Evolutionary conservation across 2,797 vertebrate genomes (phyloP).

Genomic region (Manis pentadactyla): DNA sequence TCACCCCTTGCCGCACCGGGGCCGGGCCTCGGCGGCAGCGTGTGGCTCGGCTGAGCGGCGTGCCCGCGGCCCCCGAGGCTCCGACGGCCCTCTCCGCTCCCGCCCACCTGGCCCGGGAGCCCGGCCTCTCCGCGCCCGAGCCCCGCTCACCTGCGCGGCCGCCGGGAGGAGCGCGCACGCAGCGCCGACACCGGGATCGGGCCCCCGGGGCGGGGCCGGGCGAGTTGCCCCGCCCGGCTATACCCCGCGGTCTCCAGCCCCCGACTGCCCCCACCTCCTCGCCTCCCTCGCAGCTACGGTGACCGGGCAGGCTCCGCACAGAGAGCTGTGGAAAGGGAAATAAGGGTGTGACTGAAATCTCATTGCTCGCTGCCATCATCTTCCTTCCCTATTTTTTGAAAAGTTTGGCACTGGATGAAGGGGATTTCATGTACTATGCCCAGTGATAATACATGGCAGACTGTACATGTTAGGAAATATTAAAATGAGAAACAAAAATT

Average conservation of each 20-base stretch:
- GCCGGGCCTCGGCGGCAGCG: neutral
- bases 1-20: neutral
- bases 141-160: slow-evolving; percentile 63
- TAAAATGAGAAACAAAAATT: slow-evolving; percentile 39
- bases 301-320: too few species aligned
- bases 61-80: fast-evolving
- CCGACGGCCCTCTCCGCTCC: fast-evolving
- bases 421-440: neutral
- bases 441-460: neutral
- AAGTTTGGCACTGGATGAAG: neutral
- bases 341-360: neutral
- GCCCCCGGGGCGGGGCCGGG: slow-evolving; percentile 28
- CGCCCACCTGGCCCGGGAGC: neutral
- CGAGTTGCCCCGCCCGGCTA: neutral
- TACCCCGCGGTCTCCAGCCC: neutral
- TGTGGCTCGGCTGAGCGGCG: neutral
- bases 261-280: too few species aligned
- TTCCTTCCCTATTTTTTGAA: neutral
- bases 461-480: neutral
- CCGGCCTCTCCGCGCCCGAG: neutral
- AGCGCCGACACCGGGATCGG: neutral
- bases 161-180: neutral
- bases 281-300: too few species aligned
- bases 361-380: neutral
- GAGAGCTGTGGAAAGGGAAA: neutral